These are phyloP conservation scores for Drosophila littoralis DNA, from an alignment of 1,140 invertebrate species.

Conservation along the genomic window DNA sequence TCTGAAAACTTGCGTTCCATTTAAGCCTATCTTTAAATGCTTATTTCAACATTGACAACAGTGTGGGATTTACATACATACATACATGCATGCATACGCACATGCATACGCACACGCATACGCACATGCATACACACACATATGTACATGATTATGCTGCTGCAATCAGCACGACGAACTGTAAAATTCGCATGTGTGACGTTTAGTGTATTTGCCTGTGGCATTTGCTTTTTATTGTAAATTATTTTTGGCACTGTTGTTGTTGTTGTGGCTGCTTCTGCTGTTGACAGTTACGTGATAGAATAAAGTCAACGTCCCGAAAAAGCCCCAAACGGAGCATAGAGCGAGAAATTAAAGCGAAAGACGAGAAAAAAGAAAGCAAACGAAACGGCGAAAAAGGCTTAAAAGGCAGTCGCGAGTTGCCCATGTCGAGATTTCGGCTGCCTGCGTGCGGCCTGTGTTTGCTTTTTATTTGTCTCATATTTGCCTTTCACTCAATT, in stretches of 20 bases:
- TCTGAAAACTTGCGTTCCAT: too few relatives aligned
- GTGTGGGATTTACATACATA: too few relatives aligned
- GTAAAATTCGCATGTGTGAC: too few relatives aligned
- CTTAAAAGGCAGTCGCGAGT: conserved; percentile 44
- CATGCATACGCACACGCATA: too few relatives aligned
- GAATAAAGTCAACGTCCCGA: conserved; percentile 62
- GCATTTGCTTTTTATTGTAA: conserved; percentile 16
- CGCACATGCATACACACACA: too few relatives aligned
- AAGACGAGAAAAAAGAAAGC: conserved; percentile 12
- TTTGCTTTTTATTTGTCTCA: conserved; percentile 81
- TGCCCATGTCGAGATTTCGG: conserved; percentile 27
- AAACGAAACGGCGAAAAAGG: conserved; percentile 20
- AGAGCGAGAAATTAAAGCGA: conserved; percentile 14
- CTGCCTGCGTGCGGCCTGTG: conserved; percentile 34
- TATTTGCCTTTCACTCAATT: conserved; percentile 81
- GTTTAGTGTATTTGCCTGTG: too few relatives aligned
- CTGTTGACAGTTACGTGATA: conserved; percentile 72
- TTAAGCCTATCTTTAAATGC: too few relatives aligned
- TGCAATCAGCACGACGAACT: too few relatives aligned
- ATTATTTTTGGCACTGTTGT: conserved; percentile 39
- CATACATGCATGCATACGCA: too few relatives aligned
- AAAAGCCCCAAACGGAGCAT: conserved; percentile 35
- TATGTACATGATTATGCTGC: too few relatives aligned
- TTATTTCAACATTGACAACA: too few relatives aligned
- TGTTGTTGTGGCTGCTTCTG: conserved; percentile 53